Conservation (phyloP, 2,797 vertebrate species). For the Enteromius argenteus region DNA sequence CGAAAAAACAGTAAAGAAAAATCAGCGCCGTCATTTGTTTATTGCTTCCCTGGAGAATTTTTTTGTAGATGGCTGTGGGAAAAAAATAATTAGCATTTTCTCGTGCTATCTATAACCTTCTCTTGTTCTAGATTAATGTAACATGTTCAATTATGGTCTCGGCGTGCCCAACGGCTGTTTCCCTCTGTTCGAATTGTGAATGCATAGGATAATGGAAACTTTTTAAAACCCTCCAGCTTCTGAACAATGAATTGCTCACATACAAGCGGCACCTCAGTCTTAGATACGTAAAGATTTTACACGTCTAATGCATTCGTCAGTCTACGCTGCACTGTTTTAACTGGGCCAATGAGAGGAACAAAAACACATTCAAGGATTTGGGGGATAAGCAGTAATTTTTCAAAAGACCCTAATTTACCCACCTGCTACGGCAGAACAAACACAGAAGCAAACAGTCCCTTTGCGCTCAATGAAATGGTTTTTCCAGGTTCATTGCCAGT, state of each 20-base stretch:
- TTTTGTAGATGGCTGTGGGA: slow-evolving; percentile 65
- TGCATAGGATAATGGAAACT: slow-evolving; percentile 53
- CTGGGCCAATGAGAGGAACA: slow-evolving; percentile 12
- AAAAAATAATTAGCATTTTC: slow-evolving; percentile 76
- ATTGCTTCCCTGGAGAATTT: slow-evolving; percentile 69
- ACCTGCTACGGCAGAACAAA: slow-evolving; percentile 15
- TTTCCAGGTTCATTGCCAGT: slow-evolving; percentile 15
- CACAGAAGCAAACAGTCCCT: slow-evolving; percentile 19
- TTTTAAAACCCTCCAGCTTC: slow-evolving; percentile 1
- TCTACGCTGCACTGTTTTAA: slow-evolving; percentile 25
- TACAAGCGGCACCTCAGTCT: neutral
- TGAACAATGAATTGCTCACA: slow-evolving; percentile 24
- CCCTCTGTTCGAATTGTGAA: slow-evolving; percentile 54
- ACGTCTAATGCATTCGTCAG: slow-evolving; percentile 19
- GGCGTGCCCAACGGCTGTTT: slow-evolving; percentile 68
- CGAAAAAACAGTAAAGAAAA: slow-evolving; percentile 58
- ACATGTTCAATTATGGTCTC: slow-evolving; percentile 72
- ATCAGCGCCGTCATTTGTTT: slow-evolving; percentile 72
- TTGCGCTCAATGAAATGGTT: slow-evolving; percentile 26
- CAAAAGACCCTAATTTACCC: neutral
- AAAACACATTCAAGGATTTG: slow-evolving; percentile 32
- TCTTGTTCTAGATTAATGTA: slow-evolving; percentile 74
- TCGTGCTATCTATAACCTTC: slow-evolving; percentile 72
- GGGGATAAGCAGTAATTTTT: slow-evolving; percentile 28
- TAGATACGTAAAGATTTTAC: slow-evolving; percentile 31